A percentile compares a stretch with the other conserved stretches of the same genome.
These are phyloP conservation scores for Drosophila greeni DNA, from an alignment of 2,888 invertebrate species.

Conservation along the genomic window DNA sequence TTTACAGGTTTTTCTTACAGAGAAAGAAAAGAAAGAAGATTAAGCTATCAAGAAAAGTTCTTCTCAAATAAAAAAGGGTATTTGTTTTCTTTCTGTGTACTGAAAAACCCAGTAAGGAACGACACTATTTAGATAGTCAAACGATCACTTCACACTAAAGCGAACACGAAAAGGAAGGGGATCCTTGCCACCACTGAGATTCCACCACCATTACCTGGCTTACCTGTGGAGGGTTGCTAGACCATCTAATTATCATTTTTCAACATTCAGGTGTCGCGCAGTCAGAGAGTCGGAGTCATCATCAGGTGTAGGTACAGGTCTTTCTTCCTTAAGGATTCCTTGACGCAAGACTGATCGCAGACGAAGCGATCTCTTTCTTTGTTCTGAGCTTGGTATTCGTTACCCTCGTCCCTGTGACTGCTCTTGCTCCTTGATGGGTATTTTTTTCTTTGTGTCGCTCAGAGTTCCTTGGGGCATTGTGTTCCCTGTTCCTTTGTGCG, in stretches of 20 bases:
- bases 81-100: background rate
- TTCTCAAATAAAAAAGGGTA: too few species aligned
- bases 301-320: slow-evolving; percentile 52
- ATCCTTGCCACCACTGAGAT: slow-evolving; percentile 51
- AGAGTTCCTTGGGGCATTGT: slow-evolving; percentile 57
- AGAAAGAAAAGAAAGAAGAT: background rate
- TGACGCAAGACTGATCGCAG: slow-evolving; percentile 62
- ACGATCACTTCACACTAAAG: slow-evolving; percentile 66
- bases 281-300: slow-evolving; percentile 27
- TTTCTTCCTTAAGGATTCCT: slow-evolving; percentile 55
- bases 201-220: slow-evolving; percentile 57
- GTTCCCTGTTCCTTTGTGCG: slow-evolving; percentile 47
- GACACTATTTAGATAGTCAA: slow-evolving; percentile 68
- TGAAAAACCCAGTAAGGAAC: slow-evolving; percentile 11
- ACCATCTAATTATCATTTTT: slow-evolving; percentile 68
- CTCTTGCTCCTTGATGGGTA: slow-evolving; percentile 52
- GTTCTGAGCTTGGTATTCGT: slow-evolving; percentile 28
- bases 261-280: slow-evolving; percentile 62
- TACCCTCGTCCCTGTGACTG: slow-evolving; percentile 20
- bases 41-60: too few species aligned
- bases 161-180: slow-evolving; percentile 29
- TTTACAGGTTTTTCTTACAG: background rate
- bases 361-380: slow-evolving; percentile 49
- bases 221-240: slow-evolving; percentile 63
- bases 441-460: slow-evolving; percentile 31